Conservation (phyloP, 2,888 invertebrate genomes). For the Torymus tubicola region DNA sequence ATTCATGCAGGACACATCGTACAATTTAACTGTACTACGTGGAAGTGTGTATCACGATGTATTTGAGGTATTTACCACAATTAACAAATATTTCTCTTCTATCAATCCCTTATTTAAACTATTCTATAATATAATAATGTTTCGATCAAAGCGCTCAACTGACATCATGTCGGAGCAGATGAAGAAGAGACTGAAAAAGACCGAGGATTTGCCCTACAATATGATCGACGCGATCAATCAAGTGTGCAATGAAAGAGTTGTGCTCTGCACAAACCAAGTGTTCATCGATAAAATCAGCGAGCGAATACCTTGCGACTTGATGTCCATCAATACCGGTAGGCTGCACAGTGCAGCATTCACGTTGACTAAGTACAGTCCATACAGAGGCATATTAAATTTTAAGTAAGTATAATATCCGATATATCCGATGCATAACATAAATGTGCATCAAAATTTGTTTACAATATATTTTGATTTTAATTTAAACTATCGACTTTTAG, state of each 20-base stretch:
- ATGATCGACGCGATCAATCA: conserved; percentile 39
- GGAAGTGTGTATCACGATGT: conserved; percentile 54
- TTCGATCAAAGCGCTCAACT: not conserved
- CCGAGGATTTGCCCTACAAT: conserved; percentile 35
- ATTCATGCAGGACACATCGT: conserved; percentile 58
- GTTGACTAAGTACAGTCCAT: conserved; percentile 54
- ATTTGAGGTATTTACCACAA: conserved; percentile 41
- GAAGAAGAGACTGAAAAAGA: conserved; percentile 15
- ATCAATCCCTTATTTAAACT: not conserved
- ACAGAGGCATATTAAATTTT: conserved; percentile 50
- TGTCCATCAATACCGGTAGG: conserved; percentile 33
- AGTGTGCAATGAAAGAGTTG: conserved; percentile 45
- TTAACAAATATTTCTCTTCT: not conserved
- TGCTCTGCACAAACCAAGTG: conserved; percentile 30
- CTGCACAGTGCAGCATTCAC: conserved; percentile 46
- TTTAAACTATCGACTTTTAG: conserved; percentile 13
- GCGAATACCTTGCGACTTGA: conserved; percentile 46
- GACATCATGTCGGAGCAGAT: not conserved
- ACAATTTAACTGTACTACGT: conserved; percentile 54
- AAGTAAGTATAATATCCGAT: conserved; percentile 52
- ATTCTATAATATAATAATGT: not conserved
- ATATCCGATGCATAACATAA: not conserved
- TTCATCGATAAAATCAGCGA: conserved; percentile 31
- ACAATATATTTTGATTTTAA: not conserved
- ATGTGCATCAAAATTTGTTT: not conserved